phyloP scores from a whole-genome alignment of 2,113 vertebrate species.

The Heterotilapia buettikoferi region DNA sequence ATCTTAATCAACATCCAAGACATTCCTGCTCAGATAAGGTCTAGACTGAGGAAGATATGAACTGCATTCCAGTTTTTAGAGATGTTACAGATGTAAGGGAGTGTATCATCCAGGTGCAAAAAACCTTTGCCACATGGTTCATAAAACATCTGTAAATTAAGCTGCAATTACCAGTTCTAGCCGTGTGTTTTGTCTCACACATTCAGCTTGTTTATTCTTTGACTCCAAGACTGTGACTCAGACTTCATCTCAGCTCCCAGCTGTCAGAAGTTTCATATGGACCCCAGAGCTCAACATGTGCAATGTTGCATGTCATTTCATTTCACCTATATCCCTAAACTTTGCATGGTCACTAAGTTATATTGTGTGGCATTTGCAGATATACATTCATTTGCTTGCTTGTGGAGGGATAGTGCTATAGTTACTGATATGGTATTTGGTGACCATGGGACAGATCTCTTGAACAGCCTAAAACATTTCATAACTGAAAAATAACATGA shows the following conservation, averaged over 20 bases:
- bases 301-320: neutral
- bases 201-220: neutral
- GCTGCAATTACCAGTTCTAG: neutral
- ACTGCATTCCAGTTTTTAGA: slow-evolving; percentile 1
- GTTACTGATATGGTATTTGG: neutral
- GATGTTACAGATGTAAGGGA: neutral
- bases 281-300: neutral
- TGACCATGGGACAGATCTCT: neutral
- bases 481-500: neutral
- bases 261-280: slow-evolving; percentile 12
- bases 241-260: neutral
- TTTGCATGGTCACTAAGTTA: neutral
- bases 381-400: neutral
- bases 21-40: slow-evolving; percentile 19
- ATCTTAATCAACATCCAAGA: neutral
- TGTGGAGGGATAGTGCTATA: neutral
- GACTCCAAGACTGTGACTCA: neutral
- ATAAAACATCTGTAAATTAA: slow-evolving; percentile 7
- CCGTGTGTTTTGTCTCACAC: neutral
- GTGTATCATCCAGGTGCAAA: neutral
- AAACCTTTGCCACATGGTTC: neutral
- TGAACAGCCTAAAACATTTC: neutral
- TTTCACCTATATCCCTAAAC: slow-evolving; percentile 11
- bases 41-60: slow-evolving; percentile 1
- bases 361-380: neutral